Evolutionary conservation across 2,888 invertebrate species (phyloP), one percentile per base, ranked within the genome.

Genomic region (Rosalia funebris): DNA sequence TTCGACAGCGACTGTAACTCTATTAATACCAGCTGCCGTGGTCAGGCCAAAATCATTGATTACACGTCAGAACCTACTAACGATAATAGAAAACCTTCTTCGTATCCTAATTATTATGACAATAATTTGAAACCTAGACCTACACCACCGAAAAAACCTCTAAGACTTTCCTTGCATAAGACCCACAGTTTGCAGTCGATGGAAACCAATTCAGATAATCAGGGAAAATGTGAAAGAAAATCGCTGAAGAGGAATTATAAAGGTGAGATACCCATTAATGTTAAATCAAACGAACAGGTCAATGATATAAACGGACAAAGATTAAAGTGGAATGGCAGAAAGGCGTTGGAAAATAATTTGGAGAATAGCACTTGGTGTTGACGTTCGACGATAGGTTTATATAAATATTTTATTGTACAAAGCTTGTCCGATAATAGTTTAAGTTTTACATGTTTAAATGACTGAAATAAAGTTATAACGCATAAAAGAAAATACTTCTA

Each of bases 61-160:
- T 87, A 86, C 74, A 84, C 85, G 0, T 87, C 88, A 0, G 89
- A 89, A 71, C 84, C 84, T 1, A 81, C 83, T 31, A 84, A 84
- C 15, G 83, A 84, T 65, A 81, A 78, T 54, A 84, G 83, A 71
- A 80, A 83, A 62, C 81, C 83, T 3, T 83, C 83, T 1, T 66
- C 80, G 37, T 68, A 76, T 48, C 63, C 70, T 15, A 64, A 69
- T 31, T 70, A 71, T 58, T 72, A 73, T 32, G 77, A 82, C 5
- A 85, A 86, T 47, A 85, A 86, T 48, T 77, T 75, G 5, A 86
- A 86, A 63, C 83, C 86, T 1, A 83, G 91, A 54, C 93, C 93
- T 0, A 89, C 90, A 10, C 94, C 94, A 2, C 95, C 94, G 14
- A 91, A 93, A 73, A 95, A 95, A 76, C 95, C 94, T 0, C 80